A percentile compares a stretch with the other conserved stretches of the same genome.
These are phyloP conservation scores for Cryptophagus acutangulus DNA, from an alignment of 2,888 invertebrate species.

Conservation along the genomic window DNA sequence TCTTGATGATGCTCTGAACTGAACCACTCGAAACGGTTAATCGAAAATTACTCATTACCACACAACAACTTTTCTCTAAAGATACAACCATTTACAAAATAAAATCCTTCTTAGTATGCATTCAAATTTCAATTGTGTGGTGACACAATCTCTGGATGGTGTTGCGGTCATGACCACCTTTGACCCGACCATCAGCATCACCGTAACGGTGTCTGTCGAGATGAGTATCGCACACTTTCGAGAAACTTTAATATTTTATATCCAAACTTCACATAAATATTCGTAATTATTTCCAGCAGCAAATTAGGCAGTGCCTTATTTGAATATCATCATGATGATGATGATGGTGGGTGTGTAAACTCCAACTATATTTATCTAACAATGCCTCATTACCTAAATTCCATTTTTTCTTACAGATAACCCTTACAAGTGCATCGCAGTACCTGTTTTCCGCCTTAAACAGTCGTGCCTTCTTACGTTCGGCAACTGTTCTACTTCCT, in stretches of 20 bases:
- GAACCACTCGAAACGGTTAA: constrained; percentile 2
- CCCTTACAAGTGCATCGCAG: constrained; percentile 54
- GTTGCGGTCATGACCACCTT: too few species aligned
- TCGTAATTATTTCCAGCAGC: background rate
- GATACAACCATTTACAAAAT: too few species aligned
- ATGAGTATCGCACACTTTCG: too few species aligned
- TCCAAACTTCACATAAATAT: background rate
- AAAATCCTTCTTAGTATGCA: too few species aligned
- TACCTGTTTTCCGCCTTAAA: constrained; percentile 56
- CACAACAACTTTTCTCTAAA: too few species aligned
- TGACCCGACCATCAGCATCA: too few species aligned
- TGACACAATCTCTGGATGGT: too few species aligned
- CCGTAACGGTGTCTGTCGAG: too few species aligned
- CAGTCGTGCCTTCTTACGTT: constrained; percentile 54
- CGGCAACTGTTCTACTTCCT: constrained; percentile 57
- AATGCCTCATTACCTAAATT: constrained; percentile 6
- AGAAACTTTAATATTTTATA: background rate
- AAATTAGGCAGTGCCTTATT: too few species aligned
- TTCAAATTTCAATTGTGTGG: too few species aligned
- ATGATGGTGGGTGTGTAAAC: constrained; percentile 2
- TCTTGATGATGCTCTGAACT: too few species aligned
- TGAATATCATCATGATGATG: background rate
- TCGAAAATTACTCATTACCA: constrained; percentile 1
- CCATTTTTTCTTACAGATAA: constrained; percentile 47
- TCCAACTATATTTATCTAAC: constrained; percentile 7